Evolutionary conservation across 2,888 invertebrate species (phyloP).

Genomic region (Cheilosia vulpina): DNA sequence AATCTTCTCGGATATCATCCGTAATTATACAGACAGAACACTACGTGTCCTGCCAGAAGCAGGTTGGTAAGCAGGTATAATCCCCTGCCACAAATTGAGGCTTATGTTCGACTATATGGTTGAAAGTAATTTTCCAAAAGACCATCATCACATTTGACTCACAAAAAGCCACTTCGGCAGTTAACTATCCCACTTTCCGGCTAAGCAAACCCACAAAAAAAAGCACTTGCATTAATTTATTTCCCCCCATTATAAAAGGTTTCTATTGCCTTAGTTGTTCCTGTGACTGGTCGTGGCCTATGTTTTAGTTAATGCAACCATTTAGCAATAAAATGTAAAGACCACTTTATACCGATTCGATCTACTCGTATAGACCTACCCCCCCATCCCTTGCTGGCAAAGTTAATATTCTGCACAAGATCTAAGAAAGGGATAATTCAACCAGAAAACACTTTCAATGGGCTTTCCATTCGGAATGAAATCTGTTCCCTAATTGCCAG

Average conservation of each 20-base stretch:
- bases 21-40: constrained; percentile 16
- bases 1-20: background rate
- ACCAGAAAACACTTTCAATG: constrained; percentile 59
- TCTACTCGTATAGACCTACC: background rate
- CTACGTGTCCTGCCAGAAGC: constrained; percentile 6
- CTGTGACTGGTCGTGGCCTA: background rate
- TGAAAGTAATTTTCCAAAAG: constrained; percentile 22
- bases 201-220: constrained; percentile 21
- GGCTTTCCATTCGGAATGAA: constrained; percentile 61
- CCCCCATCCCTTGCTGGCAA: background rate
- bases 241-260: constrained; percentile 32
- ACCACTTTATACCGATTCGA: constrained; percentile 48
- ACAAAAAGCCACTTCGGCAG: constrained; percentile 31
- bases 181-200: constrained; percentile 29
- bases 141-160: constrained; percentile 44
- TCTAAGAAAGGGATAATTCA: constrained; percentile 53
- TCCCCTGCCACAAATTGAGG: constrained; percentile 28
- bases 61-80: background rate
- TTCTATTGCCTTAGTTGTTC: constrained; percentile 13
- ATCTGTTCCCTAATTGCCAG: constrained; percentile 70
- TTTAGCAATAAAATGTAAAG: constrained; percentile 60
- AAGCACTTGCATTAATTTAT: constrained; percentile 46
- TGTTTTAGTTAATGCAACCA: constrained; percentile 61
- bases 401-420: constrained; percentile 55
- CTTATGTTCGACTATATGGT: background rate